Conservation (phyloP, 2,888 invertebrate species). For the Dichetophora obliterata region DNA sequence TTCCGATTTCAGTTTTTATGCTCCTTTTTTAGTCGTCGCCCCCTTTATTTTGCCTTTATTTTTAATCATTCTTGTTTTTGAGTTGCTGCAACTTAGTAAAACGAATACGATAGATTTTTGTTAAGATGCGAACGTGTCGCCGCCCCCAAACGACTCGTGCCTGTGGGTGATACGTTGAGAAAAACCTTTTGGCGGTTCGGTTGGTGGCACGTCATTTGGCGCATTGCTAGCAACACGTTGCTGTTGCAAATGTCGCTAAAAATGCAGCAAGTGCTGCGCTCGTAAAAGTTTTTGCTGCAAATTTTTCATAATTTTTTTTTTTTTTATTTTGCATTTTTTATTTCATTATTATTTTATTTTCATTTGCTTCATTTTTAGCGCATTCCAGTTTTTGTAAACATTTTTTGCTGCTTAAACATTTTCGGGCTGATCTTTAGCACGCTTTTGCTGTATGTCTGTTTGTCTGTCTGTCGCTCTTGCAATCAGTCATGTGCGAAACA, state of each 20-base stretch:
- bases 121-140: constrained; percentile 32
- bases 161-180: too few species aligned
- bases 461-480: not conserved
- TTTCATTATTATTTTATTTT: not conserved
- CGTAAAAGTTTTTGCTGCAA: not conserved
- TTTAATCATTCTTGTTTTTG: not conserved
- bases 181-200: not conserved
- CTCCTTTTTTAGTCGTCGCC: not conserved
- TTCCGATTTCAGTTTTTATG: constrained; percentile 19
- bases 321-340: not conserved
- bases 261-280: not conserved
- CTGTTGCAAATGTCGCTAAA: constrained; percentile 6
- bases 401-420: not conserved
- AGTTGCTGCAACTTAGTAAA: constrained; percentile 34
- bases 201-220: not conserved
- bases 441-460: not conserved
- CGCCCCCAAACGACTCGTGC: not conserved
- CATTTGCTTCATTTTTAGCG: not conserved
- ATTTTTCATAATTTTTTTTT: not conserved
- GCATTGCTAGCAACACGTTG: constrained; percentile 28
- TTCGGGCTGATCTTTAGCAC: not conserved
- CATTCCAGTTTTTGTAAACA: not conserved
- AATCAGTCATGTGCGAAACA: constrained; percentile 8
- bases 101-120: constrained; percentile 34
- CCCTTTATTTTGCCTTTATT: not conserved